A percentile compares a stretch with the other conserved stretches of the same genome.
phyloP scores from a whole-genome alignment of 64 coral and sea anemone genomes.

The Stylophora pistillata region DNA sequence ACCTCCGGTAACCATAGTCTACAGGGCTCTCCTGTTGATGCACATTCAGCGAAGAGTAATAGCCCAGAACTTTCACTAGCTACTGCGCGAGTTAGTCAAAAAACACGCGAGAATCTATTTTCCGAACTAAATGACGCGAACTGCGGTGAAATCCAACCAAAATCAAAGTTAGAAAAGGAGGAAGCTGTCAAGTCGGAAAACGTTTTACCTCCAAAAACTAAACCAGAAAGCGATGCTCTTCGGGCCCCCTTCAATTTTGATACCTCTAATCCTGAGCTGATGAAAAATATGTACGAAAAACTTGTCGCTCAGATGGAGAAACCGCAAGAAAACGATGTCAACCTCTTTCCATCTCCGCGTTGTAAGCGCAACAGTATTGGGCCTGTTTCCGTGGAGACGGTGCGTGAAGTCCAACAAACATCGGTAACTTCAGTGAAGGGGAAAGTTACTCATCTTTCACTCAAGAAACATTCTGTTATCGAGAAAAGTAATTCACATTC shows the following conservation, averaged over 20 bases:
- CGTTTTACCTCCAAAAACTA: slow-evolving; percentile 4
- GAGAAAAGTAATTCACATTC: slow-evolving; percentile 17
- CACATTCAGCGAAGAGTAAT: neutral
- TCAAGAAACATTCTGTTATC: slow-evolving; percentile 8
- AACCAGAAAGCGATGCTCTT: neutral
- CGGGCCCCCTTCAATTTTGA: neutral
- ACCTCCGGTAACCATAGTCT: neutral
- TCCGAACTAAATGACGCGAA: neutral
- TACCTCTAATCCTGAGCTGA: too few relatives aligned
- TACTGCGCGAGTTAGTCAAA: neutral
- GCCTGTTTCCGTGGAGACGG: neutral
- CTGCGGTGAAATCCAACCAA: slow-evolving; percentile 1
- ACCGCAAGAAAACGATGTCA: slow-evolving; percentile 13
- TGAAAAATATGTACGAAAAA: slow-evolving; percentile 2
- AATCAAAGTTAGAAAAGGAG: slow-evolving; percentile 19
- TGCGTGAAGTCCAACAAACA: neutral
- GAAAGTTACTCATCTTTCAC: neutral
- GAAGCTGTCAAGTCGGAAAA: neutral
- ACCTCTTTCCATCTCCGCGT: neutral
- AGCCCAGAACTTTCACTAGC: neutral
- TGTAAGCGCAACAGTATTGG: slow-evolving; percentile 37
- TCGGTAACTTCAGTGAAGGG: neutral
- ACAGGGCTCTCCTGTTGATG: neutral
- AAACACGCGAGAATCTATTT: slow-evolving; percentile 2
- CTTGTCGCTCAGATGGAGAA: slow-evolving; percentile 48